Conservation (phyloP, 1,140 invertebrate genomes). For the Drosophila saltans region DNA sequence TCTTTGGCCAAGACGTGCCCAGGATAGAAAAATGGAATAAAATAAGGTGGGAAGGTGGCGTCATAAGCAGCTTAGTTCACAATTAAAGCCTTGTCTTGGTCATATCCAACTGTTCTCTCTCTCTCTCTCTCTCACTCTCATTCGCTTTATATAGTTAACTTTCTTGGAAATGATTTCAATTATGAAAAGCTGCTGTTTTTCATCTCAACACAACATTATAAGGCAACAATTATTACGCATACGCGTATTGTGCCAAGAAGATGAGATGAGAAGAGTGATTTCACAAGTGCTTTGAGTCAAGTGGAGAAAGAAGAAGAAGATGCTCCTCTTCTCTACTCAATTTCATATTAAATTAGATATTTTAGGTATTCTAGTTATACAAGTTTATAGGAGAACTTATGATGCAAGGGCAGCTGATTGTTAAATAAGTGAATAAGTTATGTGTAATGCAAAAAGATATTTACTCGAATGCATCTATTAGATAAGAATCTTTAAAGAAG, state of each 20-base stretch:
- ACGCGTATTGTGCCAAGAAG: slow-evolving; percentile 34
- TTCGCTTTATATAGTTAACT: neutral
- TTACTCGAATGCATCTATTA: too few species aligned
- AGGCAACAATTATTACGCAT: slow-evolving; percentile 35
- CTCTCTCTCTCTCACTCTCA: slow-evolving; percentile 9
- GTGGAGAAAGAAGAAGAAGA: too few species aligned
- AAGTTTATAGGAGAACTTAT: too few species aligned
- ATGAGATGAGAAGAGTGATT: neutral
- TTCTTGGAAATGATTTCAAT: slow-evolving; percentile 50
- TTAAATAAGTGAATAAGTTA: too few species aligned
- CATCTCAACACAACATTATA: neutral
- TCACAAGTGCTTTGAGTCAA: too few species aligned
- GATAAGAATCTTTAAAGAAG: too few species aligned
- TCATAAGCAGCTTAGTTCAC: slow-evolving; percentile 51
- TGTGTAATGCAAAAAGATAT: too few species aligned
- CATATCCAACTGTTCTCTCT: slow-evolving; percentile 27
- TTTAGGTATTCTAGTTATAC: too few species aligned
- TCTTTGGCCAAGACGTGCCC: slow-evolving; percentile 16
- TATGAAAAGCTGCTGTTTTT: slow-evolving; percentile 22
- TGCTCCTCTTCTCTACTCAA: too few species aligned
- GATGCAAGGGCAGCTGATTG: too few species aligned
- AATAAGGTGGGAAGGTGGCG: neutral
- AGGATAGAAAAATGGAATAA: slow-evolving; percentile 3
- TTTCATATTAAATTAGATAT: too few species aligned
- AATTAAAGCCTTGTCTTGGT: slow-evolving; percentile 39